Base-by-base conservation (phyloP, 2,113 vertebrate species). In the Furnarius figulus region DNA sequence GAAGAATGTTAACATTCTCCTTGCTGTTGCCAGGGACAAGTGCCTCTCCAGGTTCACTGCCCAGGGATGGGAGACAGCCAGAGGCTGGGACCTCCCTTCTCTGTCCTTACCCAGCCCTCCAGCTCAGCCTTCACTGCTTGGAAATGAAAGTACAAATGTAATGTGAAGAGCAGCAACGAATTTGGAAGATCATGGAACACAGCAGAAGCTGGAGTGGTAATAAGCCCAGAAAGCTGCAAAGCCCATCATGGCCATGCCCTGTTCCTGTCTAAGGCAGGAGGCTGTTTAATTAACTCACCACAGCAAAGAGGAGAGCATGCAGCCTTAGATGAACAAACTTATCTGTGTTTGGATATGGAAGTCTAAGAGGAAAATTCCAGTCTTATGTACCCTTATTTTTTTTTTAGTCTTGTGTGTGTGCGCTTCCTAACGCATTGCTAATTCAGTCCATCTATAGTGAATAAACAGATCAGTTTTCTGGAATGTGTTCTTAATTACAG, bases 401-500 rank as follows among this genome's bases (percentile, higher is more conserved):
- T 85, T 88, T 89, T 30, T 33, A n/a, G 58, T 14, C 10, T 40
- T 75, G 18, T 65, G 12, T 16, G 37, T 56, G 2, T 67, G 19
- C 40, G 14, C 72, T 95, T 94, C 67, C 82, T 79, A 89, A 93
- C 22, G 11, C 25, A 39, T 47, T 82, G 66, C 46, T 96, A 91
- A 87, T 93, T 92, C 52, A 28, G 40, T 70, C 66, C 71, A 58
- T 95, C 78, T 94, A 93, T 66, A 85, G 50, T 9, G 50, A 83
- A 93, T 90, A 94, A 96, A 89, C 83, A 87, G 86, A 75, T 46
- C 47, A 79, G 33, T 75, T 72, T 72, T 89, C 70, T 90, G 73
- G 73, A 87, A 82, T 76, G 79, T 95, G 95, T 21, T 90, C 90
- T 93, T 94, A 92, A 96, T 97, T 94, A 96, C 44, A 79, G 37